These are phyloP conservation scores for Rallus limicola DNA, from an alignment of 2,113 vertebrate genomes.

Conservation along the genomic window DNA sequence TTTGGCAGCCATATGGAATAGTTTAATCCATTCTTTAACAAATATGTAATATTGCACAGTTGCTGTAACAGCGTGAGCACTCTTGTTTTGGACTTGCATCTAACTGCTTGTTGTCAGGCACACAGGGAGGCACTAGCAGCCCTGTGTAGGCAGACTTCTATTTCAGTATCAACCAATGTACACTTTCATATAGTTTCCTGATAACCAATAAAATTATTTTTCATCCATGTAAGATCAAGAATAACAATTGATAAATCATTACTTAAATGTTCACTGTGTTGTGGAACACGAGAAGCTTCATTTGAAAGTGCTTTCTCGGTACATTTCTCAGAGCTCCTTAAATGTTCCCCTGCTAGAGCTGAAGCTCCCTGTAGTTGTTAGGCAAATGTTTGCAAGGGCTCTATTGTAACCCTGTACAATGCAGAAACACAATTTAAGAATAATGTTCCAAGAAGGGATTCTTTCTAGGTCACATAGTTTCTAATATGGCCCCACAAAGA, in stretches of 20 bases:
- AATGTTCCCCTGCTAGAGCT: neutral
- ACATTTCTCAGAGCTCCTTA: neutral
- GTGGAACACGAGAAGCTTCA: neutral
- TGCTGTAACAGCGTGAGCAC: neutral
- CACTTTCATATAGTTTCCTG: neutral
- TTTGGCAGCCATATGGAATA: neutral
- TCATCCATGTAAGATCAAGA: neutral
- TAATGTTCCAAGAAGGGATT: neutral
- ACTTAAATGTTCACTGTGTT: neutral
- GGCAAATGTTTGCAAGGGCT: neutral
- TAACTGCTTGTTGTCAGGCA: neutral
- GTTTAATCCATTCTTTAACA: slow-evolving; percentile 9
- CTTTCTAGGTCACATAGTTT: neutral
- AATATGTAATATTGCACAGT: neutral
- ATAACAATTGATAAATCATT: neutral
- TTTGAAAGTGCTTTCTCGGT: neutral
- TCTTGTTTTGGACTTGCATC: neutral
- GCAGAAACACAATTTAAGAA: neutral
- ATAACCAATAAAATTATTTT: neutral
- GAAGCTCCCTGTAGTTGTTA: neutral
- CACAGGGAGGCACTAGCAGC: neutral
- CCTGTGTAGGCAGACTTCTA: neutral
- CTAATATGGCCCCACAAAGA: neutral
- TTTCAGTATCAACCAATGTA: neutral
- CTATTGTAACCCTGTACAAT: neutral